A percentile compares a stretch with the other conserved stretches of the same genome.
Conservation (phyloP, 2,113 vertebrate species). For the Engraulis encrasicolus region DNA sequence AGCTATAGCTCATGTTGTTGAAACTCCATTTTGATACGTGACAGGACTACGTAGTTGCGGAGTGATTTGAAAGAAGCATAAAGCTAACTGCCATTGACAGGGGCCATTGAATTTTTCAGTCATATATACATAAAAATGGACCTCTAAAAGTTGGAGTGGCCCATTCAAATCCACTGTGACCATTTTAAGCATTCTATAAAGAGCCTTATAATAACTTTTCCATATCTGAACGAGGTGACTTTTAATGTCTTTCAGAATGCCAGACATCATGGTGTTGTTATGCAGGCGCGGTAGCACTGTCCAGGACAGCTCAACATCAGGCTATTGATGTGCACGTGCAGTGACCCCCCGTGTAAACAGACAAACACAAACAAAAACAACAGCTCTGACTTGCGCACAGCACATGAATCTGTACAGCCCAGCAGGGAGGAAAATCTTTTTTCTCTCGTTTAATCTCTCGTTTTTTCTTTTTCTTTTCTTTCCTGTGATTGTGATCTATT, state of each 20-base stretch:
- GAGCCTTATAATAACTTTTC: background rate
- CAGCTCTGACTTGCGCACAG: too few relatives aligned
- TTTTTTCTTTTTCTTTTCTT: constrained; percentile 62
- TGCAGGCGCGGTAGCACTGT: background rate
- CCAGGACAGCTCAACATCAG: too few relatives aligned
- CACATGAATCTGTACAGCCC: background rate
- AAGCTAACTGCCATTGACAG: too few relatives aligned
- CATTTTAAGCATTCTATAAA: background rate
- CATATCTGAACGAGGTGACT: background rate
- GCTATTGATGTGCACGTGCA: background rate
- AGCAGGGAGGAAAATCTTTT: background rate
- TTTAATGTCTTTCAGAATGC: background rate
- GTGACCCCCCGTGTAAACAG: background rate
- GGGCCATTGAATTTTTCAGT: too few relatives aligned
- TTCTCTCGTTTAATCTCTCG: constrained; percentile 47
- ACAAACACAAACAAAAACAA: background rate
- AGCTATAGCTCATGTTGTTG: too few relatives aligned
- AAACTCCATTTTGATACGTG: too few relatives aligned
- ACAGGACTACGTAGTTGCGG: too few relatives aligned
- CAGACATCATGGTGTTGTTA: background rate
- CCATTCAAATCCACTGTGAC: too few relatives aligned
- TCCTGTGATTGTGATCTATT: constrained; percentile 63
- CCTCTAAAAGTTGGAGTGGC: too few relatives aligned
- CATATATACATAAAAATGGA: too few relatives aligned
- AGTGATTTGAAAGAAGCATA: too few relatives aligned